Percentiles rank a stretch among this genome's conserved stretches.
Conservation (phyloP, 2,113 vertebrate species). For the Hiodon alosoides region DNA sequence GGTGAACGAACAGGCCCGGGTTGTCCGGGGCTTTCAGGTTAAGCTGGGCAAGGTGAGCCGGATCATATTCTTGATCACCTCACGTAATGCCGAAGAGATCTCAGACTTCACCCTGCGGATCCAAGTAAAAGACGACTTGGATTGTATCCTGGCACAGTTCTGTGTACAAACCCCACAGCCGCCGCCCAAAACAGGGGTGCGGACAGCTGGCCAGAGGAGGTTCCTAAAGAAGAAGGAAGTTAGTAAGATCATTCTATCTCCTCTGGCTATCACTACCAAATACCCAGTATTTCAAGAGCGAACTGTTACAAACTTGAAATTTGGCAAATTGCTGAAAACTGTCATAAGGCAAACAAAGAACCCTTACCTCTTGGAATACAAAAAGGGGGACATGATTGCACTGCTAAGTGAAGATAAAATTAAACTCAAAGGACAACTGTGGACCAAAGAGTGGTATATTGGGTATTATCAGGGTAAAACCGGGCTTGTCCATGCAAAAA, state of each 20-base stretch:
- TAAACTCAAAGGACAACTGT: conserved; percentile 82
- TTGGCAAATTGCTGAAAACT: conserved; percentile 87
- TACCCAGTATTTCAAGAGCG: conserved; percentile 89
- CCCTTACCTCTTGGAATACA: conserved; percentile 91
- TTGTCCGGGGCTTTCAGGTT: conserved; percentile 83
- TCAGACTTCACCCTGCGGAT: conserved; percentile 86
- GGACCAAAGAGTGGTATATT: conserved; percentile 98
- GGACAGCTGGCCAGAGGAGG: conserved; percentile 69
- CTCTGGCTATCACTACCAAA: conserved; percentile 75
- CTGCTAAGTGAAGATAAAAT: conserved; percentile 92
- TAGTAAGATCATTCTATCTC: conserved; percentile 89
- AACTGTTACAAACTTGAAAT: conserved; percentile 76
- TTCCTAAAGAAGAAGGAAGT: conserved; percentile 95
- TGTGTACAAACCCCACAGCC: conserved; percentile 88
- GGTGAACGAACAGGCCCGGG: conserved; percentile 64
- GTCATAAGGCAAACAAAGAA: conserved; percentile 88
- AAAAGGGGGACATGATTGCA: conserved; percentile 84
- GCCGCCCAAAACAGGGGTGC: conserved; percentile 70
- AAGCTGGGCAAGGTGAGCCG: conserved; percentile 88
- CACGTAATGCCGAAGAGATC: conserved; percentile 69
- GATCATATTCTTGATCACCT: conserved; percentile 78
- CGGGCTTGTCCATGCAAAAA: conserved; percentile 88
- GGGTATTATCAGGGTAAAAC: conserved; percentile 89
- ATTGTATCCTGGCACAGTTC: conserved; percentile 86
- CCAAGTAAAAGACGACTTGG: conserved; percentile 85